phyloP scores from a whole-genome alignment of 2,797 vertebrate species.

The Enteromius anoplus region DNA sequence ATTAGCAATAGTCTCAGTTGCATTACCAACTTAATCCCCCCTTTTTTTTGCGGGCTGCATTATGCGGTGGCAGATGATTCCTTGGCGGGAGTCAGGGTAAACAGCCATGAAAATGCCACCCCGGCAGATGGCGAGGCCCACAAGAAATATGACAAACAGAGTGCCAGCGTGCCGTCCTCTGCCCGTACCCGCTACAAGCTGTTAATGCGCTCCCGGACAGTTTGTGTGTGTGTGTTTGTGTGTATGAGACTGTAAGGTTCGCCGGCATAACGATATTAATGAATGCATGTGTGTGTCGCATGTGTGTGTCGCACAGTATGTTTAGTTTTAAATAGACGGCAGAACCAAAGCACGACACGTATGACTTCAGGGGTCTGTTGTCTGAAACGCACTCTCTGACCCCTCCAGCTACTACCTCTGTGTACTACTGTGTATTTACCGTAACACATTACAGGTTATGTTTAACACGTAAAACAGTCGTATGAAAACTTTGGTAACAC shows the following conservation, averaged over 20 bases:
- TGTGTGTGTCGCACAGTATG: conserved; percentile 32
- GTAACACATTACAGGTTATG: background rate
- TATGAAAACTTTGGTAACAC: background rate
- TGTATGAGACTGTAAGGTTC: conserved; percentile 38
- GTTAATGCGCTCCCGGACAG: conserved; percentile 73
- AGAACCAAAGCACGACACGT: conserved; percentile 26
- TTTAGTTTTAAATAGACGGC: conserved; percentile 53
- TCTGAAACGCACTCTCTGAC: conserved; percentile 29
- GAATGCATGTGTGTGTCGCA: conserved; percentile 25
- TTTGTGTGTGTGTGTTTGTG: conserved; percentile 49
- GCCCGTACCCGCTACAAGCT: conserved; percentile 82
- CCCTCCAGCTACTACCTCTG: background rate
- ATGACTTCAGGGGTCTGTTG: conserved; percentile 32
- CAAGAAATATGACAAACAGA: conserved; percentile 87
- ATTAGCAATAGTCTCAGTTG: conserved; percentile 94
- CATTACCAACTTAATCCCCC: conserved; percentile 89
- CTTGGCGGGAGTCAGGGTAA: conserved; percentile 88
- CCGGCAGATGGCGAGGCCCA: conserved; percentile 87
- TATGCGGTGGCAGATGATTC: conserved; percentile 89
- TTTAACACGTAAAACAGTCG: background rate
- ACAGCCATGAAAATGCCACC: conserved; percentile 89
- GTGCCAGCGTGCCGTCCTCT: conserved; percentile 83
- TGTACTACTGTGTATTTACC: background rate
- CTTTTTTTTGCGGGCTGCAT: conserved; percentile 81
- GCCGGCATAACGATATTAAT: conserved; percentile 49